These are phyloP conservation scores for Semibalanus balanoides DNA, from an alignment of 1,140 invertebrate genomes.

Conservation along the genomic window DNA sequence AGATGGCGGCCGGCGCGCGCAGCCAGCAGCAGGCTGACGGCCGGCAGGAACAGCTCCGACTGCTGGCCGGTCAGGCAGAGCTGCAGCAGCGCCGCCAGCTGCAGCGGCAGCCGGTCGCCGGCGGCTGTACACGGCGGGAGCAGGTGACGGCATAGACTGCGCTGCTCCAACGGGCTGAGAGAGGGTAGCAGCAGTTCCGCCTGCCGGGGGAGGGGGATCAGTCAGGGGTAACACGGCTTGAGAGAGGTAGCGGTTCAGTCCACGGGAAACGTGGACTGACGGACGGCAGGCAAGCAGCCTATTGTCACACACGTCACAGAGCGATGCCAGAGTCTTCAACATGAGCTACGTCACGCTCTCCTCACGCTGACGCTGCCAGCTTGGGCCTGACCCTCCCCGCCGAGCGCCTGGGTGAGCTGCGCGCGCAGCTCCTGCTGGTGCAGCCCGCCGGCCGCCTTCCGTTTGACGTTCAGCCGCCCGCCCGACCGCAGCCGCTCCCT, in stretches of 20 bases:
- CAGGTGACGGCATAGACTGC: background rate
- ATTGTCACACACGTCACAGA: too few species aligned
- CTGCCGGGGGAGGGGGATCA: background rate
- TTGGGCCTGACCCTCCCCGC: background rate
- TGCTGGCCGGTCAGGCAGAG: background rate
- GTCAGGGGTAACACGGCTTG: too few species aligned
- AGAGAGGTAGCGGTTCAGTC: too few species aligned
- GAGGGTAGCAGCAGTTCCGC: background rate
- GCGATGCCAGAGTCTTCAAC: too few species aligned
- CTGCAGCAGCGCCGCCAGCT: background rate
- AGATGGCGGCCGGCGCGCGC: background rate
- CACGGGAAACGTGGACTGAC: too few species aligned
- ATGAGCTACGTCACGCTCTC: too few species aligned
- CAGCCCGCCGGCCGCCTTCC: conserved; percentile 72
- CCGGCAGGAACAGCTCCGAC: background rate
- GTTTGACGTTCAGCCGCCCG: conserved; percentile 66
- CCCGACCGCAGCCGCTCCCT: conserved; percentile 46
- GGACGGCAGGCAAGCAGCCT: too few species aligned
- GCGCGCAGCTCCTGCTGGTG: conserved; percentile 72
- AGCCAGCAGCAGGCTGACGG: background rate
- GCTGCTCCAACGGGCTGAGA: background rate
- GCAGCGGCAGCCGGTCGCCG: background rate
- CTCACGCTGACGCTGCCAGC: background rate
- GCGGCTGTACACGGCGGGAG: background rate
- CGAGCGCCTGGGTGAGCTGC: background rate